Conservation (phyloP, 64 coral and sea anemone genomes). For the Montipora capricornis region DNA sequence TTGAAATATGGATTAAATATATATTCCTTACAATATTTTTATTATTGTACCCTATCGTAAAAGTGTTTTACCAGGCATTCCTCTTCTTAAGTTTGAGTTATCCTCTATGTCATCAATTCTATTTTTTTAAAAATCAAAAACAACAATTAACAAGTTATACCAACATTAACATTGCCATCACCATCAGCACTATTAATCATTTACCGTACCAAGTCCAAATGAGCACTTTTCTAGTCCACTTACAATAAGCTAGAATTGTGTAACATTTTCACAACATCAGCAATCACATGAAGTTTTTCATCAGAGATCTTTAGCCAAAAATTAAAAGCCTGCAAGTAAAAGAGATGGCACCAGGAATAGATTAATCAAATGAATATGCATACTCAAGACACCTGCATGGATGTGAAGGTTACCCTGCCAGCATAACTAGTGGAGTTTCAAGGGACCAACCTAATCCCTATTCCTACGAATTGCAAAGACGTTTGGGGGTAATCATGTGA, state of each 20-base stretch:
- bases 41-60: no score
- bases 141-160: background rate
- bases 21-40: no score
- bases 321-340: slow-evolving; percentile 76
- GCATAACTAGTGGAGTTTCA: no score
- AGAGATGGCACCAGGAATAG: background rate
- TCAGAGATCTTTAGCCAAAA: slow-evolving; percentile 91
- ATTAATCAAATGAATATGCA: no score
- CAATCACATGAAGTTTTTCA: slow-evolving; percentile 82
- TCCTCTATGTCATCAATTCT: slow-evolving; percentile 98
- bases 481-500: no score
- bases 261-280: slow-evolving; percentile 91
- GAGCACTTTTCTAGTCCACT: background rate
- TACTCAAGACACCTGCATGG: no score
- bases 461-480: no score
- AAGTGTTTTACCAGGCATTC: slow-evolving; percentile 79
- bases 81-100: slow-evolving; percentile 86
- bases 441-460: background rate
- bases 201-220: background rate
- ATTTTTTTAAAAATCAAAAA: background rate
- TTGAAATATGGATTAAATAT: no score
- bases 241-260: slow-evolving; percentile 96
- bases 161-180: no score
- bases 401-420: no score
- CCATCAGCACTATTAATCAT: no score